Evolutionary conservation across 2,797 vertebrate genomes (phyloP).

Genomic region (Lithobates pipiens): DNA sequence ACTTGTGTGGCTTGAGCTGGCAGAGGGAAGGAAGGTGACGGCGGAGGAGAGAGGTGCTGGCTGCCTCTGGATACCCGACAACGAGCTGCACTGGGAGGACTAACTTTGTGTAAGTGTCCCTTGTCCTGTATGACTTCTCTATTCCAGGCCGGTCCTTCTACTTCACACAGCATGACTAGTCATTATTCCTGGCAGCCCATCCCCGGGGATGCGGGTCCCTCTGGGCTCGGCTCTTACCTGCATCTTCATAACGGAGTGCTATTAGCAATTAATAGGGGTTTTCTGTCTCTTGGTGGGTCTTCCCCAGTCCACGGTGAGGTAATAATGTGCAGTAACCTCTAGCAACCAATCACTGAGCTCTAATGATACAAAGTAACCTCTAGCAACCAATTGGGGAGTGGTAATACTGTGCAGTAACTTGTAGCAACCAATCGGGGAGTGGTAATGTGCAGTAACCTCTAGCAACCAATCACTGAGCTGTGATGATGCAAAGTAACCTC

Average conservation of each 20-base stretch:
- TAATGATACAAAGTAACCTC: neutral
- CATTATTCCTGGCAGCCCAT: neutral
- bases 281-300: too few relatives aligned
- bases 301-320: too few relatives aligned
- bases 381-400: neutral
- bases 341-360: too few relatives aligned
- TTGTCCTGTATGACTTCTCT: neutral
- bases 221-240: constrained; percentile 1
- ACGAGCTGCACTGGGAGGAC: constrained; percentile 15
- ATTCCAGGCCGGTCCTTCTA: neutral
- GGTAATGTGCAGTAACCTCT: too few relatives aligned
- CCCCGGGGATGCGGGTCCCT: neutral
- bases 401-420: neutral
- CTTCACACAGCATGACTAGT: neutral
- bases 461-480: too few relatives aligned
- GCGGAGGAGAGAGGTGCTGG: constrained; percentile 4
- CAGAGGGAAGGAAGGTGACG: constrained; percentile 23
- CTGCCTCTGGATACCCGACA: constrained; percentile 10
- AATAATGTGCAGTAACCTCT: too few relatives aligned
- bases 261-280: too few relatives aligned
- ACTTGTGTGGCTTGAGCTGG: constrained; percentile 33
- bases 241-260: too few relatives aligned
- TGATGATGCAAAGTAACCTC: too few relatives aligned
- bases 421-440: neutral
- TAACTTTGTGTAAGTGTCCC: constrained; percentile 46